Evolutionary conservation across 2,113 vertebrate species (phyloP), one percentile per base, ranked within the genome.

Genomic region (Mesembrinibis cayennensis): DNA sequence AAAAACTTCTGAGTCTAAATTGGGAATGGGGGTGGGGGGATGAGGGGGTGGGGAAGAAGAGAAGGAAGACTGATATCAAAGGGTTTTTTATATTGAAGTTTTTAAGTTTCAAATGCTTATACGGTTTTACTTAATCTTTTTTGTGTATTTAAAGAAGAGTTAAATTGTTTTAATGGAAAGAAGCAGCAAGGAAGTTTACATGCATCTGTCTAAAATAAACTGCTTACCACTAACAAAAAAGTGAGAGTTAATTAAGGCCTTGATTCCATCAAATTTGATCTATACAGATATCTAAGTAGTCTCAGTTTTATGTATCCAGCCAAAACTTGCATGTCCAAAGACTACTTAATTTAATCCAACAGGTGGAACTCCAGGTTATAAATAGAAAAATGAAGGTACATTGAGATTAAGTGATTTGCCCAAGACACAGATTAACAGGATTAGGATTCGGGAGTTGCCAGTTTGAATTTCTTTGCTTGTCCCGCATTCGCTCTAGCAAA

Each of bases 281-380:
- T 74, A 44, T 32, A 66, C 14, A 82, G 15, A 18, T 56, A 56
- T 16, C 8, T 80, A 62, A 89, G 58, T n/a, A 78, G 16, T 53
- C 55, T 78, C 23, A 53, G 15, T 52, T 96, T 80, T 83, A 74
- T 29, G 11, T 34, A 69, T 34, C 19, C 44, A 71, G 65, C 2
- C 55, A 65, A 66, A 90, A 82, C 32, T 34, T 34, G 2, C 38
- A 69, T 11, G 10, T 45, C 36, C 42, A 66, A 71, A 85, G 78
- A 42, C 42, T 63, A 86, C 44, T 72, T 77, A 44, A 62, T 71
- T 92, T 76, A 89, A 92, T 50, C 27, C 53, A 95, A 87, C 32
- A 95, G 77, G 80, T 89, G 81, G 53, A 89, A 96, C 65, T 91
- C 38, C 42, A 90, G 70, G 59, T 91, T 96, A 96, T 90, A 96